Conservation (phyloP, 2,888 invertebrate genomes). For the Dusona sp. region DNA sequence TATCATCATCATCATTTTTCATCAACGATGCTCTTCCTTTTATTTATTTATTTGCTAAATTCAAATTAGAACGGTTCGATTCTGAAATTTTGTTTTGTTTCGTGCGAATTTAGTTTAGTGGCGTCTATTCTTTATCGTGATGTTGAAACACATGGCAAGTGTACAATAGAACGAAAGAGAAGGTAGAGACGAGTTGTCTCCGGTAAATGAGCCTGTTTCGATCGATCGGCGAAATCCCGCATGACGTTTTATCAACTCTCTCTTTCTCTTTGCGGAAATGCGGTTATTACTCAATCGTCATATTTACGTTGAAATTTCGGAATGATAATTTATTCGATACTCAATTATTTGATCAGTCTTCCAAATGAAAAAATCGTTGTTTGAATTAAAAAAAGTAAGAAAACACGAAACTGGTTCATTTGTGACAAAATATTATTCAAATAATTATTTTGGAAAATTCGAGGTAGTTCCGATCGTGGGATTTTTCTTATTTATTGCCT, state of each 20-base stretch:
- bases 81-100: background rate
- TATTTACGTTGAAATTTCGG: background rate
- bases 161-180: background rate
- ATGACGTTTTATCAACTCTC: slow-evolving; percentile 25
- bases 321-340: background rate
- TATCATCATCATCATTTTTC: background rate
- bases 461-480: background rate
- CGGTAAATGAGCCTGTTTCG: slow-evolving; percentile 49
- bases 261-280: background rate
- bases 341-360: no score
- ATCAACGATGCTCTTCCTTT: background rate
- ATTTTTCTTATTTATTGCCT: background rate
- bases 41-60: background rate
- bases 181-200: background rate
- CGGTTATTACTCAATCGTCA: slow-evolving; percentile 6
- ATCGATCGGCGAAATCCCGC: slow-evolving; percentile 67
- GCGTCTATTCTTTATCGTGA: background rate
- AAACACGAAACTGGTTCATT: background rate
- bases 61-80: background rate
- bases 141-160: background rate
- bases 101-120: background rate
- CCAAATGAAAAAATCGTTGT: no score
- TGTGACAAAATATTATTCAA: background rate
- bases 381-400: no score
- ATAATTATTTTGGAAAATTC: background rate